Evolutionary conservation across 2,113 vertebrate species (phyloP), one percentile per base, ranked within the genome.

Genomic region (Aleadryas rufinucha): DNA sequence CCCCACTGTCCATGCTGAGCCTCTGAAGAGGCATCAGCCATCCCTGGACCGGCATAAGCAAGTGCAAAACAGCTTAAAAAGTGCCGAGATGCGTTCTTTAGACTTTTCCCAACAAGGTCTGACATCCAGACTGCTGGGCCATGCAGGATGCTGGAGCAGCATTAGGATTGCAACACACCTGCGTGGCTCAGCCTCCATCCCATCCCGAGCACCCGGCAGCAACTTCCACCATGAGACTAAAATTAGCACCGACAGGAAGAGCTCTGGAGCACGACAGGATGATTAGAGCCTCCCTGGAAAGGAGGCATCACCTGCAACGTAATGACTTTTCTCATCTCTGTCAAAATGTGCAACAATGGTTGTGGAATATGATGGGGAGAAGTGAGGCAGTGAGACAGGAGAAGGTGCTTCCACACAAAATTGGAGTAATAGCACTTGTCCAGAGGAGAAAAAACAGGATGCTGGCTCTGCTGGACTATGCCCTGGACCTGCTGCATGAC

Each of bases 211-310:
- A 20, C 33, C 27, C 6, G 2, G 70, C 54, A 14, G 65, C n/a
- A 26, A 52, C 89, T 92, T 70, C 89, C 89, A 77, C 70, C 60
- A 6, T 0, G 2, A 66, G 86, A 16, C 79, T 94, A 78, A 95
- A 95, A 92, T 92, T 71, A 94, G 92, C 35, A 83, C 11, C 3
- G 3, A 53, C 56, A 85, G 94, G 95, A 92, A 96, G 92, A 92
- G 89, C 87, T 94, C 83, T 5, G 17, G 83, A 41, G 70, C 23
- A 75, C 17, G 42, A 35, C 2, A 90, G 83, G 79, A 42, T 88
- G 89, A 94, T 88, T 94, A 85, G 23, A 85, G 86, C 79, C 52
- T 84, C 91, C 74, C 79, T 78, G 91, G 89, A 27, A 90, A 66
- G 79, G 86, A 94, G 94, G 86, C 70, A 50, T 79, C 94, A 88